Conservation (phyloP, 2,797 vertebrate genomes). For the Gymnothorax javanicus region DNA sequence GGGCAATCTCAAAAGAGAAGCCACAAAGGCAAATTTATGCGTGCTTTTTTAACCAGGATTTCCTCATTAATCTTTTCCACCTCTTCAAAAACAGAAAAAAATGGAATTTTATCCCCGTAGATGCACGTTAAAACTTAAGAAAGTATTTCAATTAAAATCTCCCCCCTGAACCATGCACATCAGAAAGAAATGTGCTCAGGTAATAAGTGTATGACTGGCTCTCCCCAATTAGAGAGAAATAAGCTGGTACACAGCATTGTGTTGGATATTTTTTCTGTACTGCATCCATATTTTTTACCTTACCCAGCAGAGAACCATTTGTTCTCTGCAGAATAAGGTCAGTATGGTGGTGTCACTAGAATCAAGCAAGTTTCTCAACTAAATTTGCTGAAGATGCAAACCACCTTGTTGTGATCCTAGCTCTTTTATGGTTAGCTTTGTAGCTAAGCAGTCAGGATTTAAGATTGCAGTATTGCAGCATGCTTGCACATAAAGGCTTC, state of each 20-base stretch:
- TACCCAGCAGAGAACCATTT: not conserved
- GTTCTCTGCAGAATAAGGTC: not conserved
- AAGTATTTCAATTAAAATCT: not conserved
- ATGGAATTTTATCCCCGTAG: not conserved
- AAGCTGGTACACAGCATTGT: not conserved
- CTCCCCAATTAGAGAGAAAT: not conserved
- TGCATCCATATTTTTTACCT: not conserved
- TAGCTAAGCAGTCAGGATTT: not conserved
- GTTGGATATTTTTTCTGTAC: not conserved
- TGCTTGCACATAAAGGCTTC: not conserved
- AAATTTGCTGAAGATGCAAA: not conserved
- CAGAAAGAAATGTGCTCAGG: not conserved
- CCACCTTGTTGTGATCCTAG: not conserved
- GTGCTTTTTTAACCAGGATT: not conserved
- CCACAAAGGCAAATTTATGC: not conserved
- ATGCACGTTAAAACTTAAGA: not conserved
- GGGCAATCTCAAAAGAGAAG: not conserved
- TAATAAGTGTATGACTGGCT: not conserved
- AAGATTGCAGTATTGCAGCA: not conserved
- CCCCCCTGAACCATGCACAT: not conserved
- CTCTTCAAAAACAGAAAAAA: not conserved
- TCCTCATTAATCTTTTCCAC: slow-evolving; percentile 20
- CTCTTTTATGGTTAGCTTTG: not conserved
- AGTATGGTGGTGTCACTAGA: not conserved
- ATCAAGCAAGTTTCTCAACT: not conserved